phyloP scores from a whole-genome alignment of 1,140 invertebrate genomes.

The Dolichoris vasculosae region DNA sequence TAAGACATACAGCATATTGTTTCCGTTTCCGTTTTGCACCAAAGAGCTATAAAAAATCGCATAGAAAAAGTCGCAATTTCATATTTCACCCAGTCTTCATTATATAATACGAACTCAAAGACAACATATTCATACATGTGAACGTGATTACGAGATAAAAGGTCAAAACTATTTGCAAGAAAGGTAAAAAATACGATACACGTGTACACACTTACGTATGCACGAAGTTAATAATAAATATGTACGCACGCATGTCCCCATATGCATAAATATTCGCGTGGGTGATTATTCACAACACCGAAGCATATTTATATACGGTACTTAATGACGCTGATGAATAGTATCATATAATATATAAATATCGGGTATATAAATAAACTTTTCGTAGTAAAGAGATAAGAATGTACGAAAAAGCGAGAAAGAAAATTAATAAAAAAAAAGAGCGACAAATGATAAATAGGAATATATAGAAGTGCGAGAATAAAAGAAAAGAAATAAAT shows the following conservation, averaged over 20 bases:
- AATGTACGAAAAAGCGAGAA: conserved; percentile 33
- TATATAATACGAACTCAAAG: neutral
- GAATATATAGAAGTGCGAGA: conserved; percentile 16
- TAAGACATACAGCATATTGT: neutral
- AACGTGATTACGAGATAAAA: neutral
- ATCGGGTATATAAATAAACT: conserved; percentile 47
- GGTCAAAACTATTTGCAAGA: neutral
- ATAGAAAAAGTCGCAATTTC: conserved; percentile 25
- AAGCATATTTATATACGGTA: neutral
- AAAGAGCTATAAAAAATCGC: conserved; percentile 20
- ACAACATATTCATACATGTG: neutral
- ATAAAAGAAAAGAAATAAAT: conserved; percentile 28
- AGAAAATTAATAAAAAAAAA: conserved; percentile 12
- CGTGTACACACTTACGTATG: neutral
- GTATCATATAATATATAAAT: too few species aligned
- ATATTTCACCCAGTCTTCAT: conserved; percentile 7
- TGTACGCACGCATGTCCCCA: neutral
- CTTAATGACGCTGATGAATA: conserved; percentile 21
- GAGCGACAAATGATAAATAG: conserved; percentile 8
- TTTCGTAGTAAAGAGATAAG: conserved; percentile 28
- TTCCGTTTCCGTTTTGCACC: neutral
- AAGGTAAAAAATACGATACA: neutral
- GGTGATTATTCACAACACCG: too few species aligned
- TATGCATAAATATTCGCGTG: conserved; percentile 13
- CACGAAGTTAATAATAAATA: neutral